Base-by-base conservation (phyloP, 2,888 invertebrate genomes). In the Drosophila differens region DNA sequence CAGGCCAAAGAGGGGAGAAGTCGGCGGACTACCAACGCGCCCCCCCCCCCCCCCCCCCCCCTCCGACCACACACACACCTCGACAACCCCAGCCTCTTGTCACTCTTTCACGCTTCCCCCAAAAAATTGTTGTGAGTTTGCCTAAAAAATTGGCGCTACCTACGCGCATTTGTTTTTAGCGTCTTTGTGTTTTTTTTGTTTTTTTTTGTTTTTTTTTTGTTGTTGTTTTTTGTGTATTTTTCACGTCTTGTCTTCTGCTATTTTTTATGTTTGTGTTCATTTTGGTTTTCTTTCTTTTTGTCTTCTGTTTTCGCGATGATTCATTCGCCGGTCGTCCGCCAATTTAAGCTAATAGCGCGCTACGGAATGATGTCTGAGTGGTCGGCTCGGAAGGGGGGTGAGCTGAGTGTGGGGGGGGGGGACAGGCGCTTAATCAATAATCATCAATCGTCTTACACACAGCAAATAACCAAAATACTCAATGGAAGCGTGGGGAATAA, bases 141-240 rank as follows among this genome's bases (percentile, higher is more conserved):
- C 72, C 84, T 86, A 82, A 84, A 89, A 85, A 89, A 86, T 85
- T 88, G 79, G 67, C 79, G 82, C 85, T 85, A 83, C 85, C 89
- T 88, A 85, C 85, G 88, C 85, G 72, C 80, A 57, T 75, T 88
- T 83, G 88, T 83, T 88, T 88, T 88, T 81, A 88, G 85, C 85
- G 71, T 83, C 76, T 74, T 74, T 87, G 47, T 70, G 33, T 67
- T 57, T 51, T 22, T 16, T 39, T 3, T 14, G 3, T 28, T 25
- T 51, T 59, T 75, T 57, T 75, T 4, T 33, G 0, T 16, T 32
- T 44, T 33, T 53, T 39, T 53, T 60, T 14, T 14, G 12, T 51
- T 60, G 47, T 63, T 49, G 60, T 60, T 53, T 79, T 71, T 76
- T 66, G 76, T 79, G 72, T 76, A 69, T 79, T 79, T 66, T 79